Conservation (phyloP, 2,888 invertebrate species). For the Diaphora mendica region DNA sequence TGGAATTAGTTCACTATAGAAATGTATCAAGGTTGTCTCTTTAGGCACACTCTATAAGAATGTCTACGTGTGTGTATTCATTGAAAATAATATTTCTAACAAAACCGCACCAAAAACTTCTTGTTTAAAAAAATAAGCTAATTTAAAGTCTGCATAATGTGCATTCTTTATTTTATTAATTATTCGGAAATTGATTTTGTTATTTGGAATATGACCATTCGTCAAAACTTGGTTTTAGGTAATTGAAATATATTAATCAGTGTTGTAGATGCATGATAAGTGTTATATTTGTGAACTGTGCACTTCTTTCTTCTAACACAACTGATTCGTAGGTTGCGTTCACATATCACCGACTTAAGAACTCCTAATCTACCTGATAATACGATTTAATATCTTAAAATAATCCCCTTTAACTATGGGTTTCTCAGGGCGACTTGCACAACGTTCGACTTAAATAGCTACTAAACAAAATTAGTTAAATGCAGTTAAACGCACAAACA, state of each 20-base stretch:
- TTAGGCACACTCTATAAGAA: not conserved
- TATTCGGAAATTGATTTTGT: not conserved
- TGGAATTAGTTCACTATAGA: not conserved
- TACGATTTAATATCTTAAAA: conserved; percentile 32
- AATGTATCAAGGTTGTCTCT: not conserved
- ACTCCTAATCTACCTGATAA: conserved; percentile 48
- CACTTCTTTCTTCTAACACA: conserved; percentile 58
- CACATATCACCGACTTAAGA: conserved; percentile 39
- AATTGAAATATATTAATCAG: conserved; percentile 67
- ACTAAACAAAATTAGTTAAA: no score
- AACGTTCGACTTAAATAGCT: no score
- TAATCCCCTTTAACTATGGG: conserved; percentile 20
- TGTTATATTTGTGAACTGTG: conserved; percentile 61
- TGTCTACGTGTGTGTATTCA: not conserved
- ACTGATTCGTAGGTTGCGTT: conserved; percentile 35
- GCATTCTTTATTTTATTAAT: not conserved
- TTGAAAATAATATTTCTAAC: not conserved
- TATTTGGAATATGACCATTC: conserved; percentile 38
- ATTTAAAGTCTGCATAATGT: not conserved
- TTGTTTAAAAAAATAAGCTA: no score
- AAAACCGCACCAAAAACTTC: no score
- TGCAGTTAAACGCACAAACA: no score
- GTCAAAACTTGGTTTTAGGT: conserved; percentile 47
- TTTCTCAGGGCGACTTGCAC: no score
- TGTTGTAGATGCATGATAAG: conserved; percentile 76